Percentiles rank a stretch among this genome's conserved stretches.
Evolutionary conservation across 2,797 vertebrate species (phyloP).

Genomic region (Rhynchotus rufescens): DNA sequence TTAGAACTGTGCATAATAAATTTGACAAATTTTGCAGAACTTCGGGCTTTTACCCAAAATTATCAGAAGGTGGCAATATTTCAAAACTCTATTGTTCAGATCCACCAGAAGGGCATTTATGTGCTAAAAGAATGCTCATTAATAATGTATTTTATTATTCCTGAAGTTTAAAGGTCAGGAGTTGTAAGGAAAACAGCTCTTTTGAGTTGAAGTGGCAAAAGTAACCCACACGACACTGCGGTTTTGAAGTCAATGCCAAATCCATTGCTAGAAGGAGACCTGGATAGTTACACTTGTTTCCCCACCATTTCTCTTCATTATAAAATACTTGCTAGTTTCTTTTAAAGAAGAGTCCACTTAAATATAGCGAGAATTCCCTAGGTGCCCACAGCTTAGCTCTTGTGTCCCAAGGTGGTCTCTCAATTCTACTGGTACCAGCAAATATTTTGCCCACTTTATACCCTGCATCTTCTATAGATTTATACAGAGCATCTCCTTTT

Average conservation of each 20-base stretch:
- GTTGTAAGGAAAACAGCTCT: neutral
- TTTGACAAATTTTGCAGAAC: neutral
- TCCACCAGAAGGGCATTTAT: conserved; percentile 46
- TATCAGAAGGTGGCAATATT: conserved; percentile 63
- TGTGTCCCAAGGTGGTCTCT: neutral
- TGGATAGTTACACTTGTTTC: neutral
- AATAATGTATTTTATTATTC: conserved; percentile 42
- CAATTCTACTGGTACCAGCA: neutral
- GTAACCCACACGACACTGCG: neutral
- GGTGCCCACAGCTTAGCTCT: neutral
- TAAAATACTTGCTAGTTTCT: neutral
- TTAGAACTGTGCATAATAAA: neutral
- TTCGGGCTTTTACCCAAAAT: neutral
- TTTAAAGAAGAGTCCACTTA: neutral
- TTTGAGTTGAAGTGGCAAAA: neutral
- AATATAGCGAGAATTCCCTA: neutral
- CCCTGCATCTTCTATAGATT: neutral
- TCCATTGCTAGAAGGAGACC: neutral
- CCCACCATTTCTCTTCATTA: neutral
- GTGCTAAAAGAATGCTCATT: conserved; percentile 38
- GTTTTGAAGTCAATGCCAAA: neutral
- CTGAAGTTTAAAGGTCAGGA: conserved; percentile 20
- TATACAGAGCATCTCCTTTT: neutral
- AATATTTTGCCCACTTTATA: neutral
- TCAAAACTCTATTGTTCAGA: conserved; percentile 35